Evolutionary conservation across 2,888 invertebrate species (phyloP), one percentile per base, ranked within the genome.

Genomic region (Dascillus cervinus): DNA sequence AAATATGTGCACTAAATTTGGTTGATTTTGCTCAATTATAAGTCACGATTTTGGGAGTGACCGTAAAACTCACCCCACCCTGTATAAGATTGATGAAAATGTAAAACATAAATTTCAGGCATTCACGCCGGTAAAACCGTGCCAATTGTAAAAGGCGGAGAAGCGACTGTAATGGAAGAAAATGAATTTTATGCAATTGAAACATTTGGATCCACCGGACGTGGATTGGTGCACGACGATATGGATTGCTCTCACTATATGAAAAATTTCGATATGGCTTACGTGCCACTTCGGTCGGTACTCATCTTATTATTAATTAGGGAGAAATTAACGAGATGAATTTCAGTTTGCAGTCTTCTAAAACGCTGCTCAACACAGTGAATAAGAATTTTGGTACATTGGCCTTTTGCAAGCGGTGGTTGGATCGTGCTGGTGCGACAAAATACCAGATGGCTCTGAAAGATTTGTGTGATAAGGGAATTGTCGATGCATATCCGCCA

Each of bases 181-280:
- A 91, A 94, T 59, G 97, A 97, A 67, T 92, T 96, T 65, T 98
- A 96, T 69, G 97, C 97, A 1, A 98, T 98, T 50, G 98, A 98
- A 69, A 99, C 98, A 0, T 98, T 98, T 62, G 98, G 98, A 22
- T 96, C 96, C 4, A 98, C 98, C 1, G 98, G 98, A 2, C 78
- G 82, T 29, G 90, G 89, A 0, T 69, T 84, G 37, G 97, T 99
- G 2, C 96, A 97, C 59, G 97, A 99, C 60, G 98, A 98, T 58
- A 92, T 96, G 88, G 98, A 99, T 58, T 90, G 91, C 53, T 97
- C 96, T 9, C 98, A 98, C 69, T 99, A 99, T 64, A 98, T 98
- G 97, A 97, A 97, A 67, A 94, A 95, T 65, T 97, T 85, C 61
- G 96, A 98, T 55, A 82, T 83, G 49, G 77, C 82, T 43, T 94